phyloP scores from a whole-genome alignment of 2,888 invertebrate genomes.

The Torymus aiolomorphi region DNA sequence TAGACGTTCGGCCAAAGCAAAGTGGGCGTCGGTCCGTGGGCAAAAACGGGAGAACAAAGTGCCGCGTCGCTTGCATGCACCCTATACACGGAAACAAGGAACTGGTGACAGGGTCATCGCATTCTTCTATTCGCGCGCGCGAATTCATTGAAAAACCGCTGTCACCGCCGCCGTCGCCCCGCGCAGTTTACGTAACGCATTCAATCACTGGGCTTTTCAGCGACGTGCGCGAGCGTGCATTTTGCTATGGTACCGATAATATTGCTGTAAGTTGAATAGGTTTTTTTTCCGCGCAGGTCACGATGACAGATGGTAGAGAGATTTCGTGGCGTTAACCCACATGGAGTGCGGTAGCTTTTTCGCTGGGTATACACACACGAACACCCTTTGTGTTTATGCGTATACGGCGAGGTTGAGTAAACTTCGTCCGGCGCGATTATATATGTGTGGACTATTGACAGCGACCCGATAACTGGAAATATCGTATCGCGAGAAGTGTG shows the following conservation, averaged over 20 bases:
- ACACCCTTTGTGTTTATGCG: no score
- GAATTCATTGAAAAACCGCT: constrained; percentile 44
- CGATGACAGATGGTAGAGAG: not conserved
- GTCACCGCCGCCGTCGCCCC: constrained; percentile 6
- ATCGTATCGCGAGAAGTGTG: no score
- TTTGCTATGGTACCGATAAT: not conserved
- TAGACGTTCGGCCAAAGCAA: not conserved
- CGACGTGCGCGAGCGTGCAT: constrained; percentile 26
- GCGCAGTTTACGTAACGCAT: constrained; percentile 42
- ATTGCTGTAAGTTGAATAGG: no score
- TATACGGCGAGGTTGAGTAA: no score
- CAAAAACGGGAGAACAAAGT: constrained; percentile 14
- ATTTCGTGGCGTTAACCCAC: no score
- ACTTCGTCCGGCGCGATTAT: no score
- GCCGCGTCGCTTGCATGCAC: constrained; percentile 25
- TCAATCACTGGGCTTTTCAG: constrained; percentile 55
- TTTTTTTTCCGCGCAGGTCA: no score
- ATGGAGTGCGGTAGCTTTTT: no score
- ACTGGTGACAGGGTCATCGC: constrained; percentile 6
- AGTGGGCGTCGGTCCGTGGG: not conserved
- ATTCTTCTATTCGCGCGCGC: constrained; percentile 24
- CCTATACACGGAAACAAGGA: not conserved
- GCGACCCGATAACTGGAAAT: no score
- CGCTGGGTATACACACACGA: no score
- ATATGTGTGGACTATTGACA: no score